These are phyloP conservation scores for Notolepis coatsorum DNA, from an alignment of 2,797 vertebrate species.

Conservation along the genomic window DNA sequence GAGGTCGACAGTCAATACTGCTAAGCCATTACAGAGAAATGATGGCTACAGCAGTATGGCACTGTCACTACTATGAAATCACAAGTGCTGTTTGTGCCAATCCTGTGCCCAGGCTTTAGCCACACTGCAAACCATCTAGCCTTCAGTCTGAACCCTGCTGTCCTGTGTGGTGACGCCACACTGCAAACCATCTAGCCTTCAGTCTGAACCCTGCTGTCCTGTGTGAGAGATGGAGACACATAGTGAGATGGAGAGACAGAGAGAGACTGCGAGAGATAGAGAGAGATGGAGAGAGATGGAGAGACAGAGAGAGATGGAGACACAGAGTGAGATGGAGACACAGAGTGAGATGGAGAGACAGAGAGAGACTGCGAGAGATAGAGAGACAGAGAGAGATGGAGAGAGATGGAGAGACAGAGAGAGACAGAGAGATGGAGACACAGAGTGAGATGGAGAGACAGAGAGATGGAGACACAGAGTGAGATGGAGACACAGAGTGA, in stretches of 20 bases:
- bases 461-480: conserved; percentile 27
- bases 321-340: conserved; percentile 30
- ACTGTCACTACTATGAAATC: too few relatives aligned
- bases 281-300: conserved; percentile 31
- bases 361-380: too few relatives aligned
- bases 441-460: conserved; percentile 25
- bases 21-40: conserved; percentile 7
- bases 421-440: conserved; percentile 30
- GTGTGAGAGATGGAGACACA: conserved; percentile 34
- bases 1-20: not conserved
- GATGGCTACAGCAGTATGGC: not conserved
- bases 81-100: not conserved
- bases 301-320: conserved; percentile 27
- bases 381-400: too few relatives aligned
- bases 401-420: conserved; percentile 31
- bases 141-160: conserved; percentile 34
- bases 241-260: conserved; percentile 29
- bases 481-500: too few relatives aligned
- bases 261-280: conserved; percentile 21
- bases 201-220: conserved; percentile 58
- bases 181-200: conserved; percentile 40
- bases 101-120: not conserved
- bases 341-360: conserved; percentile 28
- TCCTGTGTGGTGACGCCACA: too few relatives aligned
- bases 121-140: conserved; percentile 16